Evolutionary conservation across 2,797 vertebrate genomes (phyloP).

Genomic region (Borostomias antarcticus): DNA sequence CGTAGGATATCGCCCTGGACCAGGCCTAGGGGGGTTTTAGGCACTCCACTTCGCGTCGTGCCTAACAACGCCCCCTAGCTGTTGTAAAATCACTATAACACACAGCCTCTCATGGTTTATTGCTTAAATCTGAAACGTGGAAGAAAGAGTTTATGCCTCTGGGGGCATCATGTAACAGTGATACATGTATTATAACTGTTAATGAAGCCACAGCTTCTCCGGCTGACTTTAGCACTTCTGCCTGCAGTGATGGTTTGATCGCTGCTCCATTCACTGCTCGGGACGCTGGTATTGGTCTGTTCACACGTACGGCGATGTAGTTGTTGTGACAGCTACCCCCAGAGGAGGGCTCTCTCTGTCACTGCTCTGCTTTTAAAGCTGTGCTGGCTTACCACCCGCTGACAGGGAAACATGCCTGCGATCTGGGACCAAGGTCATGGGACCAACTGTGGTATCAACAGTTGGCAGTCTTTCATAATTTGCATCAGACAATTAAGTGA

Average conservation of each 20-base stretch:
- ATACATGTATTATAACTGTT: constrained; percentile 81
- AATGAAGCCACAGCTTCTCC: constrained; percentile 82
- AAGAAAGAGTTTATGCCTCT: constrained; percentile 4
- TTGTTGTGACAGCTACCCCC: constrained; percentile 58
- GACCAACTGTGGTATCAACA: constrained; percentile 15
- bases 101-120: too few relatives aligned
- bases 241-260: constrained; percentile 76
- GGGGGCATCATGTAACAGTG: constrained; percentile 61
- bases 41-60: too few relatives aligned
- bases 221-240: constrained; percentile 80
- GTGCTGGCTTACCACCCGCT: constrained; percentile 14
- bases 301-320: constrained; percentile 29
- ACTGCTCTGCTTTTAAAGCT: constrained; percentile 9
- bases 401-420: not conserved
- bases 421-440: constrained; percentile 22
- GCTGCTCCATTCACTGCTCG: constrained; percentile 77
- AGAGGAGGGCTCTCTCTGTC: constrained; percentile 54
- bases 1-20: too few relatives aligned
- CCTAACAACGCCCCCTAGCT: too few relatives aligned
- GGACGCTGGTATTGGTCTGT: constrained; percentile 51
- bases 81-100: too few relatives aligned
- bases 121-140: too few relatives aligned
- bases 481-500: not conserved
- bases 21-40: too few relatives aligned
- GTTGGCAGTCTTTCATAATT: constrained; percentile 11